These are phyloP conservation scores for Rhincodon typus DNA, from an alignment of 2,797 vertebrate genomes.

Conservation along the genomic window DNA sequence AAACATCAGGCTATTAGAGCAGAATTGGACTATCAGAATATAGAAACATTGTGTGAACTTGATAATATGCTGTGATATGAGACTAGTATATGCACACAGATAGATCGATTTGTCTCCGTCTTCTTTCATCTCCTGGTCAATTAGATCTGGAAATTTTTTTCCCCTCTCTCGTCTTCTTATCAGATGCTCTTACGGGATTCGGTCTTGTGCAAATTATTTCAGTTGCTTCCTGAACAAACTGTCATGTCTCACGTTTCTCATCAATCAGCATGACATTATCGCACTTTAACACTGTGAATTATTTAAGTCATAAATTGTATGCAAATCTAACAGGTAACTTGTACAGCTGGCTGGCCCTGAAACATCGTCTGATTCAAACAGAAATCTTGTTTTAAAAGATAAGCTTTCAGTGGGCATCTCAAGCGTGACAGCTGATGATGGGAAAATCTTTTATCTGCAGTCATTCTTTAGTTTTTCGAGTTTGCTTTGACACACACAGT, in stretches of 20 bases:
- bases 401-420: conserved; percentile 42
- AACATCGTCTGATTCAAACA: conserved; percentile 43
- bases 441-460: conserved; percentile 15
- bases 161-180: conserved; percentile 46
- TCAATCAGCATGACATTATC: conserved; percentile 55
- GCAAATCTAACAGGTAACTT: conserved; percentile 50
- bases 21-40: not conserved
- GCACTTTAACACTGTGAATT: conserved; percentile 48
- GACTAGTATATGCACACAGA: conserved; percentile 39
- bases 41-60: conserved; percentile 1
- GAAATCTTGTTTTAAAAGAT: conserved; percentile 45
- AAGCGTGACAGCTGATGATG: conserved; percentile 42
- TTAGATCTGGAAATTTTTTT: conserved; percentile 45
- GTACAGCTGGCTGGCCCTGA: conserved; percentile 44
- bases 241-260: conserved; percentile 44
- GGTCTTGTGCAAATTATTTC: conserved; percentile 43
- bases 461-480: conserved; percentile 38
- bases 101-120: conserved; percentile 43
- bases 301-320: conserved; percentile 49
- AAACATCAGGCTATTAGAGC: not conserved
- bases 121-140: conserved; percentile 44
- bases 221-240: conserved; percentile 41
- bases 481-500: conserved; percentile 41
- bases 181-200: conserved; percentile 43
- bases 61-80: conserved; percentile 42